phyloP scores from a whole-genome alignment of 2,113 vertebrate species.

The Syrrhaptes paradoxus region DNA sequence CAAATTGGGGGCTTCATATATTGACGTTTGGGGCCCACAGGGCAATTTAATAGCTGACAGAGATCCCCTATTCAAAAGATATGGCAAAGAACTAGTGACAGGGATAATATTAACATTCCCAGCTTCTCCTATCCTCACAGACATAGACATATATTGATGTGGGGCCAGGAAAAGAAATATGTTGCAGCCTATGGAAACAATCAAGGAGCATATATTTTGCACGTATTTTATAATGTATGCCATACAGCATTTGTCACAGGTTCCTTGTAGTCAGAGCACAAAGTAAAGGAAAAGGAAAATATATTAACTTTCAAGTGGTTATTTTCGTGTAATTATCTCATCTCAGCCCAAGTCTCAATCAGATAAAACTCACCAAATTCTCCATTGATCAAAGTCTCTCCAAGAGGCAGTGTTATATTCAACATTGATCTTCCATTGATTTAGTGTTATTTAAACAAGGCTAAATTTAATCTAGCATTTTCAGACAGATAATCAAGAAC shows the following conservation, averaged over 20 bases:
- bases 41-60: background rate
- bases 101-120: background rate
- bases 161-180: background rate
- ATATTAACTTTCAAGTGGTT: slow-evolving; percentile 46
- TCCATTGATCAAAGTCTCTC: slow-evolving; percentile 55
- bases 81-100: background rate
- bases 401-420: slow-evolving; percentile 45
- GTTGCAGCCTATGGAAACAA: background rate
- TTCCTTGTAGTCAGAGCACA: background rate
- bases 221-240: background rate
- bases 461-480: slow-evolving; percentile 37
- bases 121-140: background rate
- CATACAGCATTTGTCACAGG: background rate
- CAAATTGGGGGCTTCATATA: background rate
- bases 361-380: slow-evolving; percentile 27
- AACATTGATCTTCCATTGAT: slow-evolving; percentile 62
- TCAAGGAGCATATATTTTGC: background rate
- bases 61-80: background rate
- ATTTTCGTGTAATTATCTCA: slow-evolving; percentile 47
- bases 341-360: slow-evolving; percentile 27
- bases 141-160: background rate
- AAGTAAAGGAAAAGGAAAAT: slow-evolving; percentile 16
- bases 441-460: slow-evolving; percentile 55
- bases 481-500: slow-evolving; percentile 14
- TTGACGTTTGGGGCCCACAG: background rate